Conservation (phyloP, 92 coral and sea anemone genomes). For the Zoanthus sansibaricus region DNA sequence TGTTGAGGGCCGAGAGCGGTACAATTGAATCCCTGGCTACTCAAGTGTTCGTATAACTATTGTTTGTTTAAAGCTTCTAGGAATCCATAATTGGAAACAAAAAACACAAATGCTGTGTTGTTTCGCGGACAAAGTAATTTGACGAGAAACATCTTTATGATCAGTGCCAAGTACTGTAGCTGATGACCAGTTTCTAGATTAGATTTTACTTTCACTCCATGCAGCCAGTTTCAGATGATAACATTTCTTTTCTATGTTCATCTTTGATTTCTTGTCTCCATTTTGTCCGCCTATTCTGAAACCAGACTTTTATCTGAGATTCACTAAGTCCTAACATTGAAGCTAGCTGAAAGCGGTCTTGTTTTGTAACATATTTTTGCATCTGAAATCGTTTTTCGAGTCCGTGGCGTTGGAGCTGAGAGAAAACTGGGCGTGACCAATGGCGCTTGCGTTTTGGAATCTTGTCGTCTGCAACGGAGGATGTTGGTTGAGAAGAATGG, state of each 20-base stretch:
- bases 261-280: conserved; percentile 77
- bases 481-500: background rate
- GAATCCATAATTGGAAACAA: too few relatives aligned
- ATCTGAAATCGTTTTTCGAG: conserved; percentile 90
- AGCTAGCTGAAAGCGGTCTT: conserved; percentile 92
- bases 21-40: too few relatives aligned
- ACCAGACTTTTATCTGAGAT: conserved; percentile 98
- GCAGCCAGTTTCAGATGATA: too few relatives aligned
- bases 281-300: conserved; percentile 96
- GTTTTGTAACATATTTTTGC: conserved; percentile 90
- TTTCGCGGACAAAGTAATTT: too few relatives aligned
- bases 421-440: conserved; percentile 98
- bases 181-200: too few relatives aligned
- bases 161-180: too few relatives aligned
- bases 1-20: too few relatives aligned
- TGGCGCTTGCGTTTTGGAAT: conserved; percentile 31
- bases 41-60: too few relatives aligned
- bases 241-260: conserved; percentile 47
- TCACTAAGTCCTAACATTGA: conserved; percentile 92
- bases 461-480: background rate
- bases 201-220: too few relatives aligned
- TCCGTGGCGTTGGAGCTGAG: conserved; percentile 92
- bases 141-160: too few relatives aligned
- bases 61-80: too few relatives aligned
- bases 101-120: too few relatives aligned